Conservation (phyloP, 2,797 vertebrate species). For the Pipistrellus pipistrellus region DNA sequence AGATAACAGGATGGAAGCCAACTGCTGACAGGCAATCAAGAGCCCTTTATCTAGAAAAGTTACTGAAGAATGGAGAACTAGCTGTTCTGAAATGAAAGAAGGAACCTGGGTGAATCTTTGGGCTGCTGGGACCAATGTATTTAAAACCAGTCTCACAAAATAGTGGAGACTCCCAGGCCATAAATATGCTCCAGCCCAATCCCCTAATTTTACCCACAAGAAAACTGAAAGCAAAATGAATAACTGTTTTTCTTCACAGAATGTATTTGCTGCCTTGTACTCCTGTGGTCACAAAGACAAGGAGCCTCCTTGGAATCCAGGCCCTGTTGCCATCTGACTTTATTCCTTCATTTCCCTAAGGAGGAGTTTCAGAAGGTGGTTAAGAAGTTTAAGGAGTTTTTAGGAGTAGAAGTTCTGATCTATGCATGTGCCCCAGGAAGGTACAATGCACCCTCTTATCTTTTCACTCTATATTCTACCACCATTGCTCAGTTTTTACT, state of each 20-base stretch:
- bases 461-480: not conserved
- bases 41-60: conserved; percentile 3
- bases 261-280: fast-evolving
- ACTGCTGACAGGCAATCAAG: not conserved
- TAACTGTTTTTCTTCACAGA: not conserved
- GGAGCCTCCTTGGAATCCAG: too few species aligned
- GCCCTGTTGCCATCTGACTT: fast-evolving
- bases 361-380: not conserved
- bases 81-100: not conserved
- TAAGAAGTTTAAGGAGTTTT: not conserved
- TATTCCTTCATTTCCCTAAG: not conserved
- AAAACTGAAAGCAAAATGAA: not conserved
- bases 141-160: not conserved
- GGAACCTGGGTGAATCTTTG: not conserved
- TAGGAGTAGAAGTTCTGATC: not conserved
- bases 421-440: not conserved
- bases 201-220: not conserved
- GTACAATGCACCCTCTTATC: not conserved
- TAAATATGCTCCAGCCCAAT: not conserved
- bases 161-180: not conserved
- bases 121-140: not conserved
- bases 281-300: not conserved
- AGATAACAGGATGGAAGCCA: not conserved
- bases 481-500: not conserved
- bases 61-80: not conserved